Base-by-base conservation (phyloP, 2,797 vertebrate species). In the Liparis tanakae region DNA sequence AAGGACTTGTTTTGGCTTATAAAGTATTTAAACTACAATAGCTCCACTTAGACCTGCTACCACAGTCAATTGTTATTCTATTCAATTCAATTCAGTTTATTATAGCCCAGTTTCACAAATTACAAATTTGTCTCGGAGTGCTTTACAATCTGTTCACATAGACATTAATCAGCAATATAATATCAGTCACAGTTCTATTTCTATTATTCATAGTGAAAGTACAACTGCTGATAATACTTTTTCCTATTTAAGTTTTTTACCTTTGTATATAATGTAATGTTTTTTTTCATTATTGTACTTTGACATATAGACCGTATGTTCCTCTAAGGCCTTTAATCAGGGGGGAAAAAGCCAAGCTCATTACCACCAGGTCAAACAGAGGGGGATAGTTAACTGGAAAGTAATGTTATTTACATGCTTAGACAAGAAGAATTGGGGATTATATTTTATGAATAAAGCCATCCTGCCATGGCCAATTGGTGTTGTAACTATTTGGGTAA, bases 341-440 rank as follows among this genome's bases (percentile, higher is more conserved):
- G 53, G 43, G n/a, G 70, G 44, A 76, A 83, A 83, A 69, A 76
- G 81, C 59, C 73, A 87, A 88, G 79, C 76, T 85, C 59, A 80
- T 87, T 89, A 85, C 57, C 64, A 78, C 18, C 43, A 80, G 56
- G 25, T 30, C 25, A 30, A 30, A 30, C 25, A 72, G 76, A 76
- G 70, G 39, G 70, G 68, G 44, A 33, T 44, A 37, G 37, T 66
- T 50, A 36, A 70, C 25, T 22, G 36, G 18, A 1, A 1, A 70
- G 75, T 66, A 10, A 48, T 67, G 3, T 79, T 43, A 70, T 61
- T 67, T 43, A 53, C 50, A 64, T 61, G 20, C 39, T 58, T 17
- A 10, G 34, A 6, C 0, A 0, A 56, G 33, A 67, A 53, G 20
- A 69, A 10, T 34, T 30, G 17, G 20, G 18, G 22, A 67, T 87